phyloP scores from a whole-genome alignment of 2,797 vertebrate species.

The Vipera ursinii region DNA sequence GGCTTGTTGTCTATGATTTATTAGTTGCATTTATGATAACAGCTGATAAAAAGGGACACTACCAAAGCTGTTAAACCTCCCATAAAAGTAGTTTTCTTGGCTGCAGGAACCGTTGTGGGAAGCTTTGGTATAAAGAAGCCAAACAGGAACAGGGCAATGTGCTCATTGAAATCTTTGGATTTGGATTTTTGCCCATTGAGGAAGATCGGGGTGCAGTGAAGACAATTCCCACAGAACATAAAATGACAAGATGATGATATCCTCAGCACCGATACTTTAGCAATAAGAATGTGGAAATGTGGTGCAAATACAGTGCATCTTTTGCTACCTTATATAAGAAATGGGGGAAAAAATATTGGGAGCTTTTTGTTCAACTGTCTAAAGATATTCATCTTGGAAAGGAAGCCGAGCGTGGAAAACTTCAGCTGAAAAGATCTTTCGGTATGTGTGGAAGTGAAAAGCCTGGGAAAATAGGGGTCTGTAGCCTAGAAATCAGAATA shows the following conservation, averaged over 20 bases:
- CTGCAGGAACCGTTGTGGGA: neutral
- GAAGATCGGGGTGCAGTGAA: constrained; percentile 25
- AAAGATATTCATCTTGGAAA: constrained; percentile 60
- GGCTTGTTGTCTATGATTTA: constrained; percentile 18
- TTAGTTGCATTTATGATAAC: constrained; percentile 11
- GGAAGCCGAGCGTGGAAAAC: constrained; percentile 60
- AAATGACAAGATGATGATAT: neutral
- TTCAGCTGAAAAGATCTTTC: constrained; percentile 51
- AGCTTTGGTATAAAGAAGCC: constrained; percentile 39
- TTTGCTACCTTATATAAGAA: constrained; percentile 37
- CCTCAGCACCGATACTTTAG: too few relatives aligned
- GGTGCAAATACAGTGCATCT: constrained; percentile 39
- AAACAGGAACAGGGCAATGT: constrained; percentile 35
- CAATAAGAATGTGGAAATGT: constrained; percentile 29
- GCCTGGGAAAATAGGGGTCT: constrained; percentile 53
- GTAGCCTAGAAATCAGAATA: constrained; percentile 55
- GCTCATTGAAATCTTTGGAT: neutral
- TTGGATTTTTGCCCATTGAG: constrained; percentile 36
- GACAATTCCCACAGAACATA: constrained; percentile 25
- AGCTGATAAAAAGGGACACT: neutral
- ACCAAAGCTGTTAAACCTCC: neutral
- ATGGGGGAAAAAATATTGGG: constrained; percentile 39
- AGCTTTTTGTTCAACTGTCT: constrained; percentile 54
- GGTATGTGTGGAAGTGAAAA: constrained; percentile 39
- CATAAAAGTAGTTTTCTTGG: neutral